Evolutionary conservation across 53 echinoderm and acorn worm species (phyloP), one percentile per base, ranked within the genome.

Genomic region (Paracentrotus lividus): DNA sequence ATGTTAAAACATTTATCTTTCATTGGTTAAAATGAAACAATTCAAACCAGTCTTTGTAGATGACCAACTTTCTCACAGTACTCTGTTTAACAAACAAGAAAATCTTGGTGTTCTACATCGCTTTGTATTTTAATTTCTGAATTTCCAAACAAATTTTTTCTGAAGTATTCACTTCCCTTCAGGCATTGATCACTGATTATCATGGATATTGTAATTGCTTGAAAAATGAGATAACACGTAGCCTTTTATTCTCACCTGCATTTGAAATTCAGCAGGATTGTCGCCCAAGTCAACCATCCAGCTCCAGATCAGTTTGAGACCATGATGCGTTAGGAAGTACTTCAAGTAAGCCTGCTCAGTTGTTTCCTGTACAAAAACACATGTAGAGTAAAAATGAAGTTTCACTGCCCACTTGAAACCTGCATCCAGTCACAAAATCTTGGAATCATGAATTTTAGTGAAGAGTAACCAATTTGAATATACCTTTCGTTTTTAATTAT

Each of bases 211-310:
- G 18, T 15, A 13, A 15, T 15, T 54, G 54, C 13, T 18, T 54
- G 54, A 54, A 54, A 1, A 15, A 1, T 15, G 54, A 54, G 18
- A 54, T n/a, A n/a, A n/a, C n/a, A n/a, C n/a, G n/a, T n/a, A n/a
- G n/a, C n/a, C n/a, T n/a, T 57, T 72, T 60, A 24, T 72, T 72
- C 18, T 59, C 75, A 97, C 97, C 95, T 97, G 95, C 51, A 88
- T 90, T 92, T 97, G 94, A 26, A 98, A 66, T 90, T 97, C 96
- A 45, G 59, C 78, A 59, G 96, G 96, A 60, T 96, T 95, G 21
- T 97, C 97, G 58, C 97, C 97, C 8, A 98, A 93, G 91, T 98
- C 98, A 4, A 98, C 98, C 98, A 98, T 98, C 98, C 98, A 98
- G 84, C 98, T 97, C 97, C 98, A 98, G 49, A 98, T 86, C 26